Base-by-base conservation (phyloP, 2,888 invertebrate genomes). In the Ligdia adustata region DNA sequence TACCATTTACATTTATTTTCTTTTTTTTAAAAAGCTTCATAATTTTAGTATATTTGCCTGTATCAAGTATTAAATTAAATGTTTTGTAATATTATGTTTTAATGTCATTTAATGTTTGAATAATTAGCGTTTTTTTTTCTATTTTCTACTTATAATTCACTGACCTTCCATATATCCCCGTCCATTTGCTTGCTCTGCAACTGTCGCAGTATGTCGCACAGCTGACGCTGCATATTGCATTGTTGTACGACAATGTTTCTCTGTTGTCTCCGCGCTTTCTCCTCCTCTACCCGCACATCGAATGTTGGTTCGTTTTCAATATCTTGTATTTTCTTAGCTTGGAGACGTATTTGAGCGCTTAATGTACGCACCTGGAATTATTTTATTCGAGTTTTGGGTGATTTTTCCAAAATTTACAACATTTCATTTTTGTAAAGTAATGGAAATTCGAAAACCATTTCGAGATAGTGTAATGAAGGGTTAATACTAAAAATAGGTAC, bases 111-210 rank as follows among this genome's bases (percentile, higher is more conserved):
- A n/a, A n/a, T n/a, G n/a, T n/a, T n/a, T n/a, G n/a, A n/a, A n/a
- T n/a, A n/a, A n/a, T n/a, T n/a, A n/a, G n/a, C 18, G 18, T 7
- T 18, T 7, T 18, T 2, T 18, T 7, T 18, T 7, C 5, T 6
- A 2, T 1, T 7, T 18, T 7, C 18, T 18, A 18, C 18, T 7
- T 2, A 18, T 18, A 18, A 1, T 29, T 29, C 29, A 58, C 63
- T 52, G 46, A 82, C 87, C 75, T 78, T 79, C 67, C 74, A 74
- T 38, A 85, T 57, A 9, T 81, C 75, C 1, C 71, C 79, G 2
- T 72, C 69, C 2, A 72, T 53, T 1, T 66, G 51, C 40, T 75
- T 74, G 0, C 52, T 55, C 14, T 82, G 82, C 34, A 83, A 9
- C 0, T 45, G 60, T n/a, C 52, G 62, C 56, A 74, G 60, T 0